phyloP scores from a whole-genome alignment of 2,888 invertebrate species.

The Ophonus ardosiacus region DNA sequence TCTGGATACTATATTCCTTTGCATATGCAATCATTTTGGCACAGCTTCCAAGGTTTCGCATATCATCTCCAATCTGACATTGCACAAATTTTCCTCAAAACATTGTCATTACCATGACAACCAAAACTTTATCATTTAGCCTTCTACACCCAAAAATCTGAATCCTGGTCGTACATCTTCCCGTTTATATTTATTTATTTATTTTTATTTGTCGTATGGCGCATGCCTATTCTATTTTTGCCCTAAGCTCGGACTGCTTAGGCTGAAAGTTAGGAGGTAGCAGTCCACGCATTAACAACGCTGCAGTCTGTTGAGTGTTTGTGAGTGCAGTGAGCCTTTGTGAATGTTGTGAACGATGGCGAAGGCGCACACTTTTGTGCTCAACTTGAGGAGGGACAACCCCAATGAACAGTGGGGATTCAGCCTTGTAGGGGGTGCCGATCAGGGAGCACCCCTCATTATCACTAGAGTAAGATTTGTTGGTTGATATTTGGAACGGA shows the following conservation, averaged over 20 bases:
- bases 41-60: no score
- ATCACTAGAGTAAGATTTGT: constrained; percentile 87
- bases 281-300: no score
- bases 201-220: neutral
- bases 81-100: no score
- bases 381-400: constrained; percentile 85
- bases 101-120: no score
- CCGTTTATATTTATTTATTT: neutral
- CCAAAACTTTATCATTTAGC: no score
- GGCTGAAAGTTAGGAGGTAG: no score
- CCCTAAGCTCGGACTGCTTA: neutral
- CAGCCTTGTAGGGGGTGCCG: constrained; percentile 90
- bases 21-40: no score
- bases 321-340: constrained; percentile 6
- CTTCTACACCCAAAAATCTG: neutral
- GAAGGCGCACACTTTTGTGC: constrained; percentile 86
- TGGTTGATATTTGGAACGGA: no score
- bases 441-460: constrained; percentile 91
- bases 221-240: neutral
- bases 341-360: constrained; percentile 77
- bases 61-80: no score
- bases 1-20: no score
- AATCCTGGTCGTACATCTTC: neutral
- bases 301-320: neutral
- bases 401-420: constrained; percentile 90